Evolutionary conservation across 1,140 invertebrate genomes (phyloP).

Genomic region (Augochlora pura): DNA sequence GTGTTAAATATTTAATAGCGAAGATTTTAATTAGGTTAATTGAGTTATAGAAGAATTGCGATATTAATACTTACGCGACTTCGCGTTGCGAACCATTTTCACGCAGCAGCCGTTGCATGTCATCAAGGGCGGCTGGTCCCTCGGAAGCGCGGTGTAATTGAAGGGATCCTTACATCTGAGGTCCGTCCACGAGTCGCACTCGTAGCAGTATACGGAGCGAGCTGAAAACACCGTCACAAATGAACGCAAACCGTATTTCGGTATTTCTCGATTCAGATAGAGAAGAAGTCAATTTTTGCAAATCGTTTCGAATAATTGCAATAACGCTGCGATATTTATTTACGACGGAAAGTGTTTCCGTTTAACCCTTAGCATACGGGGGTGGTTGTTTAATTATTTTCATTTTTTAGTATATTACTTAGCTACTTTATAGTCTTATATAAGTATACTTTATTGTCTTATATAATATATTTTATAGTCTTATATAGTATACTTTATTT

Average conservation of each 20-base stretch:
- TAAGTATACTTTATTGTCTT: too few species aligned
- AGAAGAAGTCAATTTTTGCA: background rate
- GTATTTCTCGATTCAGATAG: background rate
- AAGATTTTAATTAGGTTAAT: too few species aligned
- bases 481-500: too few species aligned
- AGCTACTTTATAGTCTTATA: too few species aligned
- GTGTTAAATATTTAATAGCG: too few species aligned
- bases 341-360: background rate
- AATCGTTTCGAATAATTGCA: background rate
- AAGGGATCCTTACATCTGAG: slow-evolving; percentile 94
- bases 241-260: background rate
- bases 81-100: slow-evolving; percentile 94
- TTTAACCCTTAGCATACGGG: too few species aligned
- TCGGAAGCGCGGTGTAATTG: slow-evolving; percentile 92
- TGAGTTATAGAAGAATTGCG: too few species aligned
- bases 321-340: background rate
- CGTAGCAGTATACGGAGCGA: slow-evolving; percentile 94
- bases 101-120: slow-evolving; percentile 96
- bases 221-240: slow-evolving; percentile 79
- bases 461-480: too few species aligned
- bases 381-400: too few species aligned
- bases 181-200: slow-evolving; percentile 95
- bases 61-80: slow-evolving; percentile 93
- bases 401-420: too few species aligned
- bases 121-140: slow-evolving; percentile 91